A percentile compares a stretch with the other conserved stretches of the same genome.
phyloP scores from a whole-genome alignment of 2,797 vertebrate species.

The Platyrinchus mystaceus region DNA sequence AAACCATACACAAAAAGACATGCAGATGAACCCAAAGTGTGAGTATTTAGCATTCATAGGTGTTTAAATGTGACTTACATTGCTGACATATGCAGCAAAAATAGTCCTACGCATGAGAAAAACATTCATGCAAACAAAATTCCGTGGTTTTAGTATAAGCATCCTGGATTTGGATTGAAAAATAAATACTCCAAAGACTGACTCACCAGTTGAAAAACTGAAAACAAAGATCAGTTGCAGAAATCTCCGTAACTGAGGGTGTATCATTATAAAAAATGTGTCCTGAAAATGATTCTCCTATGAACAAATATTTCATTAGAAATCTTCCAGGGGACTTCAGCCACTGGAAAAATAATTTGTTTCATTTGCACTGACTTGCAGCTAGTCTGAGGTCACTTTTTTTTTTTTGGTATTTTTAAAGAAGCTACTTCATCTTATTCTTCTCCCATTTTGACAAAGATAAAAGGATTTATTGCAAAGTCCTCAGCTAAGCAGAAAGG shows the following conservation, averaged over 20 bases:
- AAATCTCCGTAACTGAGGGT: neutral
- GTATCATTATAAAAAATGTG: neutral
- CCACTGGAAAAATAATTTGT: neutral
- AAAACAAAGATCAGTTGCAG: neutral
- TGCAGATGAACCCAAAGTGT: neutral
- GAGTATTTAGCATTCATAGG: neutral
- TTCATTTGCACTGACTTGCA: slow-evolving; percentile 6
- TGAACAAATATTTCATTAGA: neutral
- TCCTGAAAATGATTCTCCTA: neutral
- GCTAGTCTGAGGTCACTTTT: neutral
- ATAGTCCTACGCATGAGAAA: neutral
- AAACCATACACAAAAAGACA: neutral
- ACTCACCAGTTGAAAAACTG: neutral
- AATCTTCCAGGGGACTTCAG: neutral
- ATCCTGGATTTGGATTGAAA: neutral
- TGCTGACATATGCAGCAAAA: neutral
- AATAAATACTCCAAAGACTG: neutral
- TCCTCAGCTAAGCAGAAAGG: neutral
- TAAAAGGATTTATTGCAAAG: slow-evolving; percentile 15
- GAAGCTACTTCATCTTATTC: neutral
- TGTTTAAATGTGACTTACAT: neutral
- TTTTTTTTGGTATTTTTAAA: neutral
- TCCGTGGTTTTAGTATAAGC: neutral
- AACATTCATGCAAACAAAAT: neutral
- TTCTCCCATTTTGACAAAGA: neutral